A percentile compares a stretch with the other conserved stretches of the same genome.
phyloP scores from a whole-genome alignment of 2,888 invertebrate species.

The Trilocha varians region DNA sequence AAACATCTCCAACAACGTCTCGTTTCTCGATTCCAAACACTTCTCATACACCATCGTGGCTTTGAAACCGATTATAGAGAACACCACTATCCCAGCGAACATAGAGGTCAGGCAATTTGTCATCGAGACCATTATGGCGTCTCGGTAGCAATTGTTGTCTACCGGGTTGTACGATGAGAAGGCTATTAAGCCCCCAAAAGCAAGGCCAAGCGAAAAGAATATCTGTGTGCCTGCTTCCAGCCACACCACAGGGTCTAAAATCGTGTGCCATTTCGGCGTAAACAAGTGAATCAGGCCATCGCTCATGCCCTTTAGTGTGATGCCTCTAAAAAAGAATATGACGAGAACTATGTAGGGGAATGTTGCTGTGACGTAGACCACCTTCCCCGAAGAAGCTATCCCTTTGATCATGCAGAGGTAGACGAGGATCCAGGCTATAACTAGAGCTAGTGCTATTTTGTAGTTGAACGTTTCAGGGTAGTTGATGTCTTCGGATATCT shows the following conservation, averaged over 20 bases:
- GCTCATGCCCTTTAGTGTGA: conserved; percentile 88
- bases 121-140: conserved; percentile 92
- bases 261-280: conserved; percentile 92
- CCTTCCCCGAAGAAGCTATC: conserved; percentile 96
- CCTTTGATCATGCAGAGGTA: conserved; percentile 98
- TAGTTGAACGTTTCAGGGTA: conserved; percentile 90
- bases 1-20: conserved; percentile 72
- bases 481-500: conserved; percentile 91
- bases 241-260: conserved; percentile 96
- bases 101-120: conserved; percentile 96
- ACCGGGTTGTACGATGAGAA: conserved; percentile 98
- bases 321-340: conserved; percentile 95
- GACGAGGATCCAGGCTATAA: conserved; percentile 94
- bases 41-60: conserved; percentile 88
- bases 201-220: conserved; percentile 95
- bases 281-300: conserved; percentile 92
- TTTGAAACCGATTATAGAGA: conserved; percentile 95
- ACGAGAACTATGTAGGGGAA: conserved; percentile 97
- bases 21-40: conserved; percentile 77
- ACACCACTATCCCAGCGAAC: conserved; percentile 97
- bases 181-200: conserved; percentile 96
- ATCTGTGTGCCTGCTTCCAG: conserved; percentile 98
- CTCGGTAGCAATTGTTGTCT: conserved; percentile 96
- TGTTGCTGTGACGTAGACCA: conserved; percentile 96
- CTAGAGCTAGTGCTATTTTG: conserved; percentile 89